phyloP scores from a whole-genome alignment of 2,113 vertebrate species.

The Apteryx owenii region DNA sequence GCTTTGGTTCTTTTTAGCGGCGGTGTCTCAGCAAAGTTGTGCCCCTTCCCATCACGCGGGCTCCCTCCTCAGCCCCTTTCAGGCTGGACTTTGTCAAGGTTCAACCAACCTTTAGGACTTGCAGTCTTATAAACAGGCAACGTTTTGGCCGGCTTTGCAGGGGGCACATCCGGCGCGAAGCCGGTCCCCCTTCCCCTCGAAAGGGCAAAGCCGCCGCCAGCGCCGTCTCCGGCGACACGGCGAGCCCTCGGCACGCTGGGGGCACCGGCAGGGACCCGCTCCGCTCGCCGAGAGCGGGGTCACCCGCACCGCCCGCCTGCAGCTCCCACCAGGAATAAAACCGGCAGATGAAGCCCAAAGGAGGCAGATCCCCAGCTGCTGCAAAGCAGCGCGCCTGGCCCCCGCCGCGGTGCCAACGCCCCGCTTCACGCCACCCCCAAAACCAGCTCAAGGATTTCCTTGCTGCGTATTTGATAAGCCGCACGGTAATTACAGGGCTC shows the following conservation, averaged over 20 bases:
- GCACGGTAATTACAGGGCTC: not conserved
- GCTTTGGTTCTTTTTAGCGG: not conserved
- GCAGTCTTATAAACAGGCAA: not conserved
- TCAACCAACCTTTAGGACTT: not conserved
- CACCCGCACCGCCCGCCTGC: not conserved
- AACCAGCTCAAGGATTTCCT: not conserved
- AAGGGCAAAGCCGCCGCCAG: not conserved
- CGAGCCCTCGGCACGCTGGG: no score
- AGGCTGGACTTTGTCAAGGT: not conserved
- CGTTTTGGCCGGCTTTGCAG: no score
- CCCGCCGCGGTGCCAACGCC: rapidly evolving
- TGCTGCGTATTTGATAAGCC: not conserved
- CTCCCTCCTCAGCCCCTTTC: not conserved
- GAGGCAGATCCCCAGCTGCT: not conserved
- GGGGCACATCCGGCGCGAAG: not conserved
- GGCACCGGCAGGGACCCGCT: no score
- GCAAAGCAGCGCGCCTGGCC: not conserved
- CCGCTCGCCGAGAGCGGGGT: no score
- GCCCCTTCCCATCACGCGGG: not conserved
- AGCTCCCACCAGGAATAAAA: not conserved
- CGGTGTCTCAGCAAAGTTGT: not conserved
- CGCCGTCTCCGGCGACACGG: no score
- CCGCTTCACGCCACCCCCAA: not conserved
- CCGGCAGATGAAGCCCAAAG: not conserved
- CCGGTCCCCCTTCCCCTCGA: not conserved